These are phyloP conservation scores for Drosophila meridiana DNA, from an alignment of 2,888 invertebrate species.

Conservation along the genomic window DNA sequence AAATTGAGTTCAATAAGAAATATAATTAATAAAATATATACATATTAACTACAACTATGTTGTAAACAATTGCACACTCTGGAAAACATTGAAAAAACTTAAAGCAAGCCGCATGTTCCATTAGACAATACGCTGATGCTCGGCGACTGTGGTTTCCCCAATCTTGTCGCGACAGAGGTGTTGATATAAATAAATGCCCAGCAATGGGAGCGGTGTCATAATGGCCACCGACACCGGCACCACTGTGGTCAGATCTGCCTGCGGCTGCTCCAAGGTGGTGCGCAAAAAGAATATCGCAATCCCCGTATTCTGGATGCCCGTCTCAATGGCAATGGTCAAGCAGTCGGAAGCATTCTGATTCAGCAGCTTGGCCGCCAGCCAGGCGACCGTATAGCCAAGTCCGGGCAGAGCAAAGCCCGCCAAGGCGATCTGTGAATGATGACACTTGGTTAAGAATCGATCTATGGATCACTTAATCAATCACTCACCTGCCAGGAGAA, in stretches of 20 bases:
- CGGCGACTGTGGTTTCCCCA: conserved; percentile 24
- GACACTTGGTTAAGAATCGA: not conserved
- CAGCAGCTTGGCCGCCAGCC: conserved; percentile 87
- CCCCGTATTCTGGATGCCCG: conserved; percentile 97
- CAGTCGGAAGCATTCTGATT: conserved; percentile 89
- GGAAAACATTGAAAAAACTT: not conserved
- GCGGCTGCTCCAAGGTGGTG: conserved; percentile 93
- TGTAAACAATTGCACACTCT: not conserved
- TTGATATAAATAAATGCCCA: conserved; percentile 86
- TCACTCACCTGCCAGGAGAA: conserved; percentile 93
- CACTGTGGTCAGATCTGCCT: conserved; percentile 95
- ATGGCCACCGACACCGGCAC: conserved; percentile 96
- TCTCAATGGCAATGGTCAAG: conserved; percentile 96
- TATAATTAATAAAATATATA: conserved; percentile 15
- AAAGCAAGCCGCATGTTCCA: not conserved
- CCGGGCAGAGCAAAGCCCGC: conserved; percentile 93
- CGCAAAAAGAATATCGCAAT: conserved; percentile 94
- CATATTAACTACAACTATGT: conserved; percentile 8
- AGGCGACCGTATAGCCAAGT: conserved; percentile 91
- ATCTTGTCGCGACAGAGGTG: conserved; percentile 52
- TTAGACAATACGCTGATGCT: conserved; percentile 61
- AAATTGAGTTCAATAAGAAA: conserved; percentile 23
- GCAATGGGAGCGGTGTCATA: conserved; percentile 96
- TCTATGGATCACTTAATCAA: not conserved
- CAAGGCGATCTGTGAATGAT: conserved; percentile 87